These are phyloP conservation scores for Junonia oenone DNA, from an alignment of 2,888 invertebrate genomes.

Conservation along the genomic window DNA sequence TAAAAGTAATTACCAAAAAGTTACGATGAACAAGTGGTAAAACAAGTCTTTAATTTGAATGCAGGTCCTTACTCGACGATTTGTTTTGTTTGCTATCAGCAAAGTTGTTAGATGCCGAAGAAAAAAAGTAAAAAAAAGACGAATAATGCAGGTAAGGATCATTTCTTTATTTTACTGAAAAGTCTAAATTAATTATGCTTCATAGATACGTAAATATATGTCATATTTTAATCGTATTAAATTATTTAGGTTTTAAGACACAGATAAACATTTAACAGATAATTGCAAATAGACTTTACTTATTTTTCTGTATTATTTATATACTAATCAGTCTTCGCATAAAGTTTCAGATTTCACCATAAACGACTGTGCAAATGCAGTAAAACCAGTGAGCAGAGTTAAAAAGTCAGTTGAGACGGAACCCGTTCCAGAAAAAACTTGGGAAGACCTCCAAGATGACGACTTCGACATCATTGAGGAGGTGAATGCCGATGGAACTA, in stretches of 20 bases:
- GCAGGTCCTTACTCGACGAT: constrained; percentile 31
- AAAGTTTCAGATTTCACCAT: constrained; percentile 81
- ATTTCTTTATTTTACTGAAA: not conserved
- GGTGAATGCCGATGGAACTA: constrained; percentile 46
- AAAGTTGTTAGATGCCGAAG: constrained; percentile 36
- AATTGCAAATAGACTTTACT: not conserved
- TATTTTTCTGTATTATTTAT: not conserved
- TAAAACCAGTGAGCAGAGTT: constrained; percentile 47
- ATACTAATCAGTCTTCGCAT: not conserved
- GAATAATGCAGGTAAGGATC: constrained; percentile 24
- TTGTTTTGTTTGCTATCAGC: constrained; percentile 16
- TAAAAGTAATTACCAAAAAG: not conserved
- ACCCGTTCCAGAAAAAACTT: constrained; percentile 40
- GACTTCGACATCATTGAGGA: constrained; percentile 50
- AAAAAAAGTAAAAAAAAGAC: constrained; percentile 37
- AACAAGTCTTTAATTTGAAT: constrained; percentile 19
- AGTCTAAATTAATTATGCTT: not conserved
- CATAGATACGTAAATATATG: not conserved
- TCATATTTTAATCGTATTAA: not conserved
- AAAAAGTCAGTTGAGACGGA: constrained; percentile 45
- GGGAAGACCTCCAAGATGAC: constrained; percentile 54
- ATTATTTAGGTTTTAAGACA: not conserved
- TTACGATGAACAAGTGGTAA: not conserved
- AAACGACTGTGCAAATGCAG: constrained; percentile 82
- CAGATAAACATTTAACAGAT: not conserved